Base-by-base conservation (phyloP, 2,888 invertebrate species). In the Dynastes hyllus region DNA sequence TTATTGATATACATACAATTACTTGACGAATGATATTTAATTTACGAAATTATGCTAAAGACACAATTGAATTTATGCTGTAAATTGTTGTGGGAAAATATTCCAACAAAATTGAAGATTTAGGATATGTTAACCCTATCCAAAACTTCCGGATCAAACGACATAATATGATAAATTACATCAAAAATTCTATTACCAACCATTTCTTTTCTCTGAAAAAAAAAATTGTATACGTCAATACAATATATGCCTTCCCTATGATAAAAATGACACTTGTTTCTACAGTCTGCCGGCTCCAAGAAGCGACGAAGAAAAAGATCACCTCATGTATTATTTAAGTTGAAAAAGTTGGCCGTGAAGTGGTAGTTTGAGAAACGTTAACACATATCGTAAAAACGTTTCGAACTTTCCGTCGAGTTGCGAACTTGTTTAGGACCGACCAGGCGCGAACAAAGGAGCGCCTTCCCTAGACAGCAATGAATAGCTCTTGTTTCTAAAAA, bases 301-400 rank as follows among this genome's bases (percentile, higher is more conserved):
- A 27, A 8, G 9, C 27, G 51, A 1, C 13, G 27, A 69, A 51
- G 69, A 69, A 69, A 69, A 69, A 69, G 51, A 69, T 13, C 63
- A 51, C 22, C 27, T 69, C 69, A 27, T 69, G 69, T 50, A 69
- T 69, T 69, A 69, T 69, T 69, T 69, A 69, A 69, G 69, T 69
- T 69, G 69, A 69, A 69, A 69, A 69, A 69, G 69, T 69, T 69
- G 69, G 51, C 51, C 32, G 69, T 27, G 69, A 69, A 69, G 69
- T 69, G 69, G 69, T 51, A 69, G 69, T 69, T 69, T 69, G 69
- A 51, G 69, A 51, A 69, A 69, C 69, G 69, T 51, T 51, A 69
- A 69, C 69, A 69, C 63, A 32, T 69, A 69, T 69, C 50, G 51
- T 51, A 69, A 69, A 69, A 69, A 69, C 69, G 51, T 69, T 69